A percentile compares a stretch with the other conserved stretches of the same genome.
Evolutionary conservation across 2,797 vertebrate species (phyloP).

Genomic region (Syndactyla subalaris): DNA sequence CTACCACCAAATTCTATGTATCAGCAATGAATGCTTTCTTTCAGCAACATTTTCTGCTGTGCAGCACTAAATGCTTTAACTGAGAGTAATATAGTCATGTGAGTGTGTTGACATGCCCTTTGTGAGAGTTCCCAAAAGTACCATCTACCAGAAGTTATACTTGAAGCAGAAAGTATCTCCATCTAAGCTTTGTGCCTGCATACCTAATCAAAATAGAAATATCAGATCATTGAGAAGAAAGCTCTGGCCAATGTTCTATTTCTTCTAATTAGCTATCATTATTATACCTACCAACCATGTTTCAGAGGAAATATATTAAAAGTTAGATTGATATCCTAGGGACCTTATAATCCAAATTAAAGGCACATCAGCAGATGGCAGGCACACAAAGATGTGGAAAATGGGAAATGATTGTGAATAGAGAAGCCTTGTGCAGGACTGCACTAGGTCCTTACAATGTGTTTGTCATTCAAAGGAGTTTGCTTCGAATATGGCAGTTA

Average conservation of each 20-base stretch:
- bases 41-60: not conserved
- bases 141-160: not conserved
- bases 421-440: not conserved
- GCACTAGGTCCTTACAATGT: not conserved
- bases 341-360: conserved; percentile 9
- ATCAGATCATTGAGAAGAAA: not conserved
- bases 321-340: not conserved
- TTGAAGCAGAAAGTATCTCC: not conserved
- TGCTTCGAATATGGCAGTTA: not conserved
- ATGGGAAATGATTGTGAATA: not conserved
- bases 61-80: not conserved
- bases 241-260: not conserved
- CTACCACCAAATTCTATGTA: not conserved
- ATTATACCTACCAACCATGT: not conserved
- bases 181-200: not conserved
- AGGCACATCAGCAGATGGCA: conserved; percentile 17
- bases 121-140: not conserved
- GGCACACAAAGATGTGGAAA: not conserved
- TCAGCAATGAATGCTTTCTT: not conserved
- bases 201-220: not conserved
- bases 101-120: not conserved
- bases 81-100: not conserved
- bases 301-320: not conserved
- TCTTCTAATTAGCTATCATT: not conserved
- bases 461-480: not conserved